Evolutionary conservation across 2,113 vertebrate species (phyloP), one percentile per base, ranked within the genome.

Genomic region (Passer montanus): DNA sequence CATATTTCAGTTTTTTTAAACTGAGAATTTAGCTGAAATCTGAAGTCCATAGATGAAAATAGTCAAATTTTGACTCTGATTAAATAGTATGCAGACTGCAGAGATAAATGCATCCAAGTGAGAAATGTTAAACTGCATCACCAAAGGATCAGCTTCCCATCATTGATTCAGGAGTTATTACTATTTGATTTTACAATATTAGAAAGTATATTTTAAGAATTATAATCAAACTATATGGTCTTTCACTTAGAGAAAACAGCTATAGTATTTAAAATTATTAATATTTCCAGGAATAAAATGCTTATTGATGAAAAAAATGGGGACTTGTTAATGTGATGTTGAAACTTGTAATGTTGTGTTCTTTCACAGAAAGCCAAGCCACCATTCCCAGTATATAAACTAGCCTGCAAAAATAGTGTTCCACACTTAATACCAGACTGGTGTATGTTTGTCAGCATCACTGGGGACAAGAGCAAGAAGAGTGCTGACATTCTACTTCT

Each of bases 381-480:
- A 41, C 26, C 16, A 24, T 55, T 59, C 24, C 41, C 33, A 82
- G 70, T 44, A 60, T 31, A 68, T 28, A 90, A 73, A 43, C 24
- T 72, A 37, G 46, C 12, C 31, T 43, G 74, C 31, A 95, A 86
- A 94, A 89, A 58, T 10, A 73, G 14, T 87, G n/a, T 50, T 91
- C 67, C 72, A 4, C 13, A 2, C 68, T 90, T 78, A 39, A 53
- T 70, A 68, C 13, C 75, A 82, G 43, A 37, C 68, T 80, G 24
- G 20, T 75, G 52, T 74, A 62, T 60, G 60, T 97, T 95, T 96
- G 87, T 93, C 93, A 97, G 75, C 89, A 95, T 79, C 55, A 26
- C 62, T 8, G 58, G 95, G 82, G 92, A 95, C 79, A 88, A 95
- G 91, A 96, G 53, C 68, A 95, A 97, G 90, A 66, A 52, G 56